A percentile compares a stretch with the other conserved stretches of the same genome.
phyloP scores from a whole-genome alignment of 2,113 vertebrate genomes.

The Amphiprion ocellaris region DNA sequence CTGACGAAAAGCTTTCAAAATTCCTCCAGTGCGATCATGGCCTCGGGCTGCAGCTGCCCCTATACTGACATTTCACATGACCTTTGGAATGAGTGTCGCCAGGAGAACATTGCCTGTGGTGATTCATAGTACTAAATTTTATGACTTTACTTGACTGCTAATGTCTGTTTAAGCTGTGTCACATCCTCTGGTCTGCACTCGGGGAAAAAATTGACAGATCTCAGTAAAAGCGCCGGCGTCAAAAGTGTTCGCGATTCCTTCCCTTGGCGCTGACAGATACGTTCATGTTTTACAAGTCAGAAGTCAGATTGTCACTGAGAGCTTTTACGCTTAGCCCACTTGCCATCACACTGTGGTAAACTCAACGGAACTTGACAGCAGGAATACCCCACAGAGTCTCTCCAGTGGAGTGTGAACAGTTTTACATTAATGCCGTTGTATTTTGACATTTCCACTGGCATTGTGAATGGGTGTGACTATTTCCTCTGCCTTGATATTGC shows the following conservation, averaged over 20 bases:
- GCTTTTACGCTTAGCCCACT: conserved; percentile 7
- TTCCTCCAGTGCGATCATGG: conserved; percentile 20
- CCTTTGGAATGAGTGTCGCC: conserved; percentile 61
- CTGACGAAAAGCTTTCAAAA: conserved; percentile 18
- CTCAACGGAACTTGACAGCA: conserved; percentile 31
- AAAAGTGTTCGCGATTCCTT: neutral
- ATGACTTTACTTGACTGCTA: conserved; percentile 35
- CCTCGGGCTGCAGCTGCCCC: conserved; percentile 57
- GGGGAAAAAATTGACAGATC: conserved; percentile 9
- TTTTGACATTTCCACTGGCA: conserved; percentile 37
- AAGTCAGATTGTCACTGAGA: conserved; percentile 34
- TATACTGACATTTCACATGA: conserved; percentile 70
- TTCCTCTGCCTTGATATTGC: neutral
- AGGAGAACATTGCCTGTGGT: conserved; percentile 62
- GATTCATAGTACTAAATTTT: conserved; percentile 35
- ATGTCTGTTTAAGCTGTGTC: conserved; percentile 7
- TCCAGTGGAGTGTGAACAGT: conserved; percentile 28
- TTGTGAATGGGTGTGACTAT: neutral
- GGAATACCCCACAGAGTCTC: conserved; percentile 31
- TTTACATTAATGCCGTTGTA: conserved; percentile 22
- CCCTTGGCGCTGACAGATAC: conserved; percentile 28
- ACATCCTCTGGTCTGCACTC: neutral
- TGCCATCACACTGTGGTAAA: conserved; percentile 24
- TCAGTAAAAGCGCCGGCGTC: conserved; percentile 4
- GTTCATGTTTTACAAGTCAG: conserved; percentile 25